Conservation (phyloP, 2,888 invertebrate species). For the Eupithecia dodoneata region DNA sequence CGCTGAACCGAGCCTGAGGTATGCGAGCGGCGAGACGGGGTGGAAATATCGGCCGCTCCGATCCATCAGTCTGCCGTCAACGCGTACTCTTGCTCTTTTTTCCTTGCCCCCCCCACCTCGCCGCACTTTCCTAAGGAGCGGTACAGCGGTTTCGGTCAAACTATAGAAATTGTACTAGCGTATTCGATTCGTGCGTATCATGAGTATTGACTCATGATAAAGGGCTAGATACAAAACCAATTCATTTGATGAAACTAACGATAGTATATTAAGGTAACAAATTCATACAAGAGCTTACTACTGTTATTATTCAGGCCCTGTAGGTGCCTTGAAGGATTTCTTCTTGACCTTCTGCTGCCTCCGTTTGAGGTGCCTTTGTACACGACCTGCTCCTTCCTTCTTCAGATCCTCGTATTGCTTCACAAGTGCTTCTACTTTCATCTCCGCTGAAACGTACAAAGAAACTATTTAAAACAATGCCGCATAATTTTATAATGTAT, state of each 20-base stretch:
- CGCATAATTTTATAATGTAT: background rate
- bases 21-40: too few relatives aligned
- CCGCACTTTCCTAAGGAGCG: too few relatives aligned
- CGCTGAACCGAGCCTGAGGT: too few relatives aligned
- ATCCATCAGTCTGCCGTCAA: too few relatives aligned
- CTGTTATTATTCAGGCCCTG: slow-evolving; percentile 46
- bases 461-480: background rate
- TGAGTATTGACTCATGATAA: background rate
- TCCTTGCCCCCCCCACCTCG: too few relatives aligned
- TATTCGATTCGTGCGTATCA: too few relatives aligned
- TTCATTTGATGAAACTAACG: background rate
- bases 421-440: slow-evolving; percentile 89
- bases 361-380: slow-evolving; percentile 92
- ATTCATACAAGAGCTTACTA: slow-evolving; percentile 2
- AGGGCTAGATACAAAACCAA: background rate
- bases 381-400: slow-evolving; percentile 87
- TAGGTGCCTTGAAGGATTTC: slow-evolving; percentile 67
- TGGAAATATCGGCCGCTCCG: too few relatives aligned
- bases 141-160: too few relatives aligned
- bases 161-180: too few relatives aligned
- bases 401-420: slow-evolving; percentile 92
- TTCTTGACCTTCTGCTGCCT: slow-evolving; percentile 89
- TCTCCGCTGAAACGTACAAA: slow-evolving; percentile 86
- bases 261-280: background rate
- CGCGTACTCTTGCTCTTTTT: too few relatives aligned